These are phyloP conservation scores for Drosophila subquinaria DNA, from an alignment of 2,888 invertebrate species.

Conservation along the genomic window DNA sequence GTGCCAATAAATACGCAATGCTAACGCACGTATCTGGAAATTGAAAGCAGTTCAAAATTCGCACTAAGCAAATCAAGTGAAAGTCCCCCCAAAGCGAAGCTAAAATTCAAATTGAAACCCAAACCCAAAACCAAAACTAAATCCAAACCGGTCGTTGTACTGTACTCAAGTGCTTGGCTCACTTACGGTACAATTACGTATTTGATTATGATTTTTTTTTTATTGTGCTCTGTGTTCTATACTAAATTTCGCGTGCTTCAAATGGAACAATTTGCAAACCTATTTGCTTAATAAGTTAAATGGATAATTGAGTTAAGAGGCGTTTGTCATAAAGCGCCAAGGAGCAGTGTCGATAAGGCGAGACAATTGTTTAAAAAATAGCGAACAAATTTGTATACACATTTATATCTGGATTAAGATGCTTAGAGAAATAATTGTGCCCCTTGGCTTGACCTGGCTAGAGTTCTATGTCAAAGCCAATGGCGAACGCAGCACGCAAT, in stretches of 20 bases:
- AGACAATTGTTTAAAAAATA: constrained; percentile 34
- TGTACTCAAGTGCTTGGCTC: constrained; percentile 34
- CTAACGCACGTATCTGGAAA: constrained; percentile 13
- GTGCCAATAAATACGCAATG: constrained; percentile 31
- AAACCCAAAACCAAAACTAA: constrained; percentile 2
- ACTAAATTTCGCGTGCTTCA: constrained; percentile 65
- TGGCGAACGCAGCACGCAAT: constrained; percentile 61
- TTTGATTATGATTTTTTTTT: constrained; percentile 52
- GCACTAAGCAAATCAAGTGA: constrained; percentile 62
- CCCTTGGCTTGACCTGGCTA: constrained; percentile 20
- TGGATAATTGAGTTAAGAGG: constrained; percentile 77
- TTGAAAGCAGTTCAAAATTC: constrained; percentile 25
- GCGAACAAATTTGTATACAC: not conserved
- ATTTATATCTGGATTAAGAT: constrained; percentile 46
- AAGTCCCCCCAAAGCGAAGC: constrained; percentile 34
- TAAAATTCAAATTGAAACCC: not conserved
- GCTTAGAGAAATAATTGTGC: constrained; percentile 29
- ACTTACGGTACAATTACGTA: constrained; percentile 54
- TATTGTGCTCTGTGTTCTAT: constrained; percentile 27
- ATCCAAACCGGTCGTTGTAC: constrained; percentile 36
- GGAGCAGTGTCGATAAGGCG: constrained; percentile 42
- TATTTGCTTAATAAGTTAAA: constrained; percentile 77
- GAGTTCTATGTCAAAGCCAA: constrained; percentile 68
- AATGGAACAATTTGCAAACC: constrained; percentile 68
- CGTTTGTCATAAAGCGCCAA: constrained; percentile 36